Conservation (phyloP, 2,113 vertebrate species). For the Trachemys scripta region DNA sequence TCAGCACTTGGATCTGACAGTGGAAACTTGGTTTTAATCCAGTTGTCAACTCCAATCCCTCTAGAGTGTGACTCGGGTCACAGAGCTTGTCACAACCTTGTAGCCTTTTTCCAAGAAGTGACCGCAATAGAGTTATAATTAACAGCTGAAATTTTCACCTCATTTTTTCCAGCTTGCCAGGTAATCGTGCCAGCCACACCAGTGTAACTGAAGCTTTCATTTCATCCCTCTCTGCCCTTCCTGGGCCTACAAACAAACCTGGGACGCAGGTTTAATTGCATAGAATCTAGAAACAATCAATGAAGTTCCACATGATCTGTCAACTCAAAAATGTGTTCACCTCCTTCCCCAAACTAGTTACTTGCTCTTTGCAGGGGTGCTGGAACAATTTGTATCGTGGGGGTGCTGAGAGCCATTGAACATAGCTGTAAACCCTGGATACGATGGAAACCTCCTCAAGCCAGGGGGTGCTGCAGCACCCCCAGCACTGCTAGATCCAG, state of each 20-base stretch:
- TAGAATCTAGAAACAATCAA: neutral
- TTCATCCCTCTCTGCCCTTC: neutral
- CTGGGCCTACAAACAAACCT: neutral
- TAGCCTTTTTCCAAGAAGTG: neutral
- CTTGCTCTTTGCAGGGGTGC: fast-evolving
- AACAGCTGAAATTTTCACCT: neutral
- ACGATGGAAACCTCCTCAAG: too few species aligned
- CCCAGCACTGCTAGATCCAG: too few species aligned
- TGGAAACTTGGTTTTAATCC: constrained; percentile 51
- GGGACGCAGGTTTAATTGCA: neutral
- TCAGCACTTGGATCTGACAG: neutral
- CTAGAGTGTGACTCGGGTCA: neutral
- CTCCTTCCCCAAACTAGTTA: neutral
- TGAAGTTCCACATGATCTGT: neutral
- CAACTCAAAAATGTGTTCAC: neutral
- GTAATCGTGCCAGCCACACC: neutral
- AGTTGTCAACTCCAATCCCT: neutral
- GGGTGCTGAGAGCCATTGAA: too few species aligned
- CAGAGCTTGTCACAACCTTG: neutral
- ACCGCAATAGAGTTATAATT: neutral
- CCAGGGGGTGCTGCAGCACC: too few species aligned
- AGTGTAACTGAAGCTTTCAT: neutral
- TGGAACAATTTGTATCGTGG: too few species aligned
- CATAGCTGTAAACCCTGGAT: too few species aligned
- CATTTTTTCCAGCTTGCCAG: neutral